Evolutionary conservation across 2,113 vertebrate species (phyloP), one percentile per base, ranked within the genome.

Genomic region (Calidris pygmaea): DNA sequence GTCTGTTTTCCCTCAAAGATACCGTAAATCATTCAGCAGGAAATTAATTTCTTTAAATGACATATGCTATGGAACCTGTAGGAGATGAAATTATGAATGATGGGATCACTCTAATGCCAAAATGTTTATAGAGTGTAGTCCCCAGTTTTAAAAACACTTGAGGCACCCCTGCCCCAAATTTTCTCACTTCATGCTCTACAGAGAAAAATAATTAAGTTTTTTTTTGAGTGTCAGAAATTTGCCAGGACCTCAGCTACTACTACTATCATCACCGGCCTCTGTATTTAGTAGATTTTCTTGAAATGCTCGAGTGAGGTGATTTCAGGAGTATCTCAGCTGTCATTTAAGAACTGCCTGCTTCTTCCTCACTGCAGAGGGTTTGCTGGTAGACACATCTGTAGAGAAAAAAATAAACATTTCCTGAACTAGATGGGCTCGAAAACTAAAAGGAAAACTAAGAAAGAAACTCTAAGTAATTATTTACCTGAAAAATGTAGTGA

Each of bases 1-100:
- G 81, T 93, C 66, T 92, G 86, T 94, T 95, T 73, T 75, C 65
- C 30, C 58, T 95, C 48, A 59, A 78, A 92, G 74, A 92, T 82
- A 75, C 12, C 52, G 30, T 76, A 76, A 88, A 88, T 87, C 79
- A 76, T 95, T 89, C 76, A 91, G 6, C 70, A 95, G 82, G 83
- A 85, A 92, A 87, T 68, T 56, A 87, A 79, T 96, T 79, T 87
- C 67, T 93, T 89, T 60, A 82, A 95, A 87, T 93, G 85, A 72
- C 94, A 92, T 84, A 67, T 84, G 86, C 89, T 95, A 39, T 75
- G 78, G 84, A 96, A 95, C 73, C 91, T 91, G 92, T 86, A 85
- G 89, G 92, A 96, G 91, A 87, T 66, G 74, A 92, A 97, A 71
- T 92, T 47, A 56, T 92, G 95, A 93, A 71, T 76, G 81, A 91